Conservation (phyloP, 2,888 invertebrate genomes). For the Drosophila testacea region DNA sequence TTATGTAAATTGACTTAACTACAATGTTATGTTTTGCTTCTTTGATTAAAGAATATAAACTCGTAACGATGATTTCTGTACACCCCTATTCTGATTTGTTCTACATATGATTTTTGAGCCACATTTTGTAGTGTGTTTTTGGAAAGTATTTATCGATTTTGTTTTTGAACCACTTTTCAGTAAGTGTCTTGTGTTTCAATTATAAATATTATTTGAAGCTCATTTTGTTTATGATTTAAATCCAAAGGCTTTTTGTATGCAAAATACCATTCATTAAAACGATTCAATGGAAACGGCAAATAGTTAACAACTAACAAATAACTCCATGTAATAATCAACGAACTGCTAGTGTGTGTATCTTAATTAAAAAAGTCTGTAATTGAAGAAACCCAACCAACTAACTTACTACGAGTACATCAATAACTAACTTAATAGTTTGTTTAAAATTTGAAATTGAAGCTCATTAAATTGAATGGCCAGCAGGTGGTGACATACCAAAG, state of each 20-base stretch:
- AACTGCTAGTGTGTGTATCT: constrained; percentile 81
- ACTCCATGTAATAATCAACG: constrained; percentile 27
- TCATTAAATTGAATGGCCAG: constrained; percentile 73
- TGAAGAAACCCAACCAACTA: constrained; percentile 51
- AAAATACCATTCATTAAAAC: constrained; percentile 74
- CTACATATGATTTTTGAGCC: constrained; percentile 44
- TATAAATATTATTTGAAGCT: constrained; percentile 39
- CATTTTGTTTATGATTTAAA: constrained; percentile 46
- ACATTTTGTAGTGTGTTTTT: constrained; percentile 62
- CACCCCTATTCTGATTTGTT: constrained; percentile 56
- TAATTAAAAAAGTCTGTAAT: constrained; percentile 80
- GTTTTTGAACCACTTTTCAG: constrained; percentile 34
- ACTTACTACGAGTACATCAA: constrained; percentile 11
- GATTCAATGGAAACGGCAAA: constrained; percentile 57
- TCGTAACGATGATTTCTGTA: constrained; percentile 44
- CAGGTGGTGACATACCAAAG: constrained; percentile 56
- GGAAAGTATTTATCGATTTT: constrained; percentile 17
- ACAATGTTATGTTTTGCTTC: constrained; percentile 71
- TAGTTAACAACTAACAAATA: constrained; percentile 45
- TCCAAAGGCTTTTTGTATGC: constrained; percentile 82
- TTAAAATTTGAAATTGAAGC: constrained; percentile 45
- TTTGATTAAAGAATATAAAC: constrained; percentile 53
- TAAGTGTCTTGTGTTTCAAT: constrained; percentile 30
- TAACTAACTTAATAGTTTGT: constrained; percentile 18
- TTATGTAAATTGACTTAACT: constrained; percentile 72